Conservation (phyloP, 2,888 invertebrate genomes). For the Drosophila melanosoma region DNA sequence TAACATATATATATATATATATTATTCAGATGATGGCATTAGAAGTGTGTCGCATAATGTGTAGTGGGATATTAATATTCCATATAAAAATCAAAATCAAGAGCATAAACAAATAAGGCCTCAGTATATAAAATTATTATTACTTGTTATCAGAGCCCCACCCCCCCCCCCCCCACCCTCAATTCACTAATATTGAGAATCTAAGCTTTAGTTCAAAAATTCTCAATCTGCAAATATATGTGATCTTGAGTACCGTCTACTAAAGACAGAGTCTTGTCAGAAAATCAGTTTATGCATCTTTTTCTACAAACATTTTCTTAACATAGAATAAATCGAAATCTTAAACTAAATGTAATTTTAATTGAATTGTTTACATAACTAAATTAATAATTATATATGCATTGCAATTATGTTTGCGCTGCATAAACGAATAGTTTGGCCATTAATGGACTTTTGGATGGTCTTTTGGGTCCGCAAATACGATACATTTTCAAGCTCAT, state of each 20-base stretch:
- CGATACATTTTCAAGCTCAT: slow-evolving; percentile 1
- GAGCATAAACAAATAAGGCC: neutral
- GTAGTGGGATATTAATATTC: neutral
- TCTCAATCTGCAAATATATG: neutral
- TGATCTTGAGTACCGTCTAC: neutral
- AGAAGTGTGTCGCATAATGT: neutral
- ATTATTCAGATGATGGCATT: neutral
- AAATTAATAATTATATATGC: neutral
- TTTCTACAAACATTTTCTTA: too few relatives aligned
- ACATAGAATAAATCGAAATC: neutral
- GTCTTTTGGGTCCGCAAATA: slow-evolving; percentile 9
- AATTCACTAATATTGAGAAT: neutral
- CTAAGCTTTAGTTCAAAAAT: neutral
- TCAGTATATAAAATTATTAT: too few relatives aligned
- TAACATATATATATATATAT: too few relatives aligned
- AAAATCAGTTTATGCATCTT: neutral
- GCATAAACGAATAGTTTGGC: slow-evolving; percentile 31
- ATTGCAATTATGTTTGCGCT: slow-evolving; percentile 27
- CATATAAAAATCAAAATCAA: neutral
- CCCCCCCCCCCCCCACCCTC: neutral
- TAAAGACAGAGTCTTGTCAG: neutral
- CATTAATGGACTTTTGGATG: slow-evolving; percentile 29
- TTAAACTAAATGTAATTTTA: neutral
- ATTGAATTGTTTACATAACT: neutral
- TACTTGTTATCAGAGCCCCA: neutral